Conservation (phyloP, 2,113 vertebrate species). For the Oxygymnocypris stewartii region DNA sequence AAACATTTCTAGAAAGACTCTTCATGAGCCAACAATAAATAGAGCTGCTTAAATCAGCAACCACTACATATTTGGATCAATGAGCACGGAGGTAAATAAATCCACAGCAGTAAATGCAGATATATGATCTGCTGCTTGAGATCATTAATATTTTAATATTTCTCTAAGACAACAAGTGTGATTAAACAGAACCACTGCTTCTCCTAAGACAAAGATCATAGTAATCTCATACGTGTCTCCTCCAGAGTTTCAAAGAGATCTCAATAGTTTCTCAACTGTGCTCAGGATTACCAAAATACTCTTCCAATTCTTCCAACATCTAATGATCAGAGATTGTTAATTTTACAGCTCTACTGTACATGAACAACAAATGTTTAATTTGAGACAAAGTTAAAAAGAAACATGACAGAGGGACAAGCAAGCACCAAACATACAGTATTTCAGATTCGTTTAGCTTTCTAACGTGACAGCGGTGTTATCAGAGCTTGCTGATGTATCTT, state of each 20-base stretch:
- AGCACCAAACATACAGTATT: background rate
- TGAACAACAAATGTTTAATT: background rate
- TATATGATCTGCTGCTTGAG: background rate
- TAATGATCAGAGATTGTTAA: background rate
- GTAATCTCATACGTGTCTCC: background rate
- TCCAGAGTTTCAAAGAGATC: background rate
- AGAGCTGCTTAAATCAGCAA: conserved; percentile 4
- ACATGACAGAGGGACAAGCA: background rate
- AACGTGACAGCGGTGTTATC: background rate
- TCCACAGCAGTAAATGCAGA: background rate
- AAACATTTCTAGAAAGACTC: conserved; percentile 8
- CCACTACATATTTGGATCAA: background rate
- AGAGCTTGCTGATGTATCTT: background rate
- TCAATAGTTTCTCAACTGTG: background rate
- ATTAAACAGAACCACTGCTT: background rate
- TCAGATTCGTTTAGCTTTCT: background rate
- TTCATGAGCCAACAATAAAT: background rate
- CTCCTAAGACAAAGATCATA: background rate
- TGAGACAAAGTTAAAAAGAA: background rate
- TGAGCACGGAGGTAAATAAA: background rate
- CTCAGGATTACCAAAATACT: background rate
- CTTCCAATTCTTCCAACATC: background rate
- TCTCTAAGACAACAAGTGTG: background rate
- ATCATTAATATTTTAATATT: background rate
- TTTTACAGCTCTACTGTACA: background rate